A percentile compares a stretch with the other conserved stretches of the same genome.
Conservation (phyloP, 2,888 invertebrate species). For the Palloptera scutellata region DNA sequence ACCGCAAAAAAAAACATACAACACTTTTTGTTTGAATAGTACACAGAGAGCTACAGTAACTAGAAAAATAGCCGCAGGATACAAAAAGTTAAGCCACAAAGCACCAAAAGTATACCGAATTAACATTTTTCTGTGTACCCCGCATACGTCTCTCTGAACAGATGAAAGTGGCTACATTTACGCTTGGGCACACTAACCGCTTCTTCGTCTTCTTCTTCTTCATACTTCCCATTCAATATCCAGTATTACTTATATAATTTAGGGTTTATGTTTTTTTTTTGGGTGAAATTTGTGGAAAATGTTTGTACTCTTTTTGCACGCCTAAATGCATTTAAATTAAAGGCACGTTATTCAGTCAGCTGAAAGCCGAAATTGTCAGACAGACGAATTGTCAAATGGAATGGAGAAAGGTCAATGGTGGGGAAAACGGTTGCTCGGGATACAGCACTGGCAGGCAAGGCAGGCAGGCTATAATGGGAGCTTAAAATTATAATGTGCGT, state of each 20-base stretch:
- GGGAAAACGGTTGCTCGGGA: not conserved
- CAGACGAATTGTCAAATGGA: not conserved
- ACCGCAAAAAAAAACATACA: slow-evolving; percentile 38
- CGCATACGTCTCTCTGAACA: slow-evolving; percentile 1
- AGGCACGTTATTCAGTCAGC: slow-evolving; percentile 36
- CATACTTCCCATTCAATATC: not conserved
- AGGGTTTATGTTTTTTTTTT: too few relatives aligned
- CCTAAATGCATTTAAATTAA: slow-evolving; percentile 53
- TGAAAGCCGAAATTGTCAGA: not conserved
- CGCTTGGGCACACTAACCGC: slow-evolving; percentile 39
- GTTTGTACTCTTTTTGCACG: slow-evolving; percentile 17
- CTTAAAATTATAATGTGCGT: slow-evolving; percentile 37
- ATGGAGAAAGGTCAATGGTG: not conserved
- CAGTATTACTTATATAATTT: not conserved
- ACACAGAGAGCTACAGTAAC: not conserved
- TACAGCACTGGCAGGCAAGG: not conserved
- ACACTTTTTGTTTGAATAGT: slow-evolving; percentile 19
- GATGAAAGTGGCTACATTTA: slow-evolving; percentile 41
- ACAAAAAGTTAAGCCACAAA: slow-evolving; percentile 56
- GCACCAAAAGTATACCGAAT: slow-evolving; percentile 24
- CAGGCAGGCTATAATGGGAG: slow-evolving; percentile 26
- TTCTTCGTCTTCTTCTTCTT: slow-evolving; percentile 18
- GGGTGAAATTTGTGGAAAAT: slow-evolving; percentile 5
- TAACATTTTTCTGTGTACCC: not conserved
- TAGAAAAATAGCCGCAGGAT: slow-evolving; percentile 49